Conservation (phyloP, 1,140 invertebrate species). For the Cotesia glomerata region DNA sequence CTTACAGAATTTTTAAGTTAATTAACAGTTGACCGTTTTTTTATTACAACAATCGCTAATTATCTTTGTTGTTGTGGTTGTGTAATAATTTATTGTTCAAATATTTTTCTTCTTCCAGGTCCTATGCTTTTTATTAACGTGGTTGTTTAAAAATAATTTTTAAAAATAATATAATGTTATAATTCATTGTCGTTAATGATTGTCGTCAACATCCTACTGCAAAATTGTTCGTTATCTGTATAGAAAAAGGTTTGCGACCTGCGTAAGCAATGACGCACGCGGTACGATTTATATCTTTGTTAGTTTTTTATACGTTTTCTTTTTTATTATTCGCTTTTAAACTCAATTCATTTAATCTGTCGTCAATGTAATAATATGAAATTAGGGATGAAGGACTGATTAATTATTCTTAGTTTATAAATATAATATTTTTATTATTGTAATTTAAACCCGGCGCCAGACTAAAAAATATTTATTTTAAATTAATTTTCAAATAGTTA, state of each 20-base stretch:
- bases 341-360: background rate
- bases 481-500: no score
- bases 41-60: no score
- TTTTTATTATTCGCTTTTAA: conserved; percentile 18
- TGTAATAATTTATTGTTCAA: no score
- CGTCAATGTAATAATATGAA: background rate
- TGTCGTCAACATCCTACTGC: background rate
- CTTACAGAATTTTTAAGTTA: no score
- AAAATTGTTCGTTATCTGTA: conserved; percentile 9
- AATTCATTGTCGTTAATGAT: conserved; percentile 15
- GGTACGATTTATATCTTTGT: conserved; percentile 23
- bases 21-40: no score
- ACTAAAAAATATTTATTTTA: no score
- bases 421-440: background rate
- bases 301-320: conserved; percentile 6
- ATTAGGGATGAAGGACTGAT: background rate
- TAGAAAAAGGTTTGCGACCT: conserved; percentile 32
- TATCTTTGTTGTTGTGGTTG: no score
- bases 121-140: no score
- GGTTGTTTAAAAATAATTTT: no score
- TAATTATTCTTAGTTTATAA: background rate
- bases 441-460: no score
- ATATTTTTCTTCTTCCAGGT: no score
- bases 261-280: conserved; percentile 37
- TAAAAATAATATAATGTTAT: background rate